Evolutionary conservation across 2,797 vertebrate species (phyloP).

Genomic region (Acipenser oxyrinchus): DNA sequence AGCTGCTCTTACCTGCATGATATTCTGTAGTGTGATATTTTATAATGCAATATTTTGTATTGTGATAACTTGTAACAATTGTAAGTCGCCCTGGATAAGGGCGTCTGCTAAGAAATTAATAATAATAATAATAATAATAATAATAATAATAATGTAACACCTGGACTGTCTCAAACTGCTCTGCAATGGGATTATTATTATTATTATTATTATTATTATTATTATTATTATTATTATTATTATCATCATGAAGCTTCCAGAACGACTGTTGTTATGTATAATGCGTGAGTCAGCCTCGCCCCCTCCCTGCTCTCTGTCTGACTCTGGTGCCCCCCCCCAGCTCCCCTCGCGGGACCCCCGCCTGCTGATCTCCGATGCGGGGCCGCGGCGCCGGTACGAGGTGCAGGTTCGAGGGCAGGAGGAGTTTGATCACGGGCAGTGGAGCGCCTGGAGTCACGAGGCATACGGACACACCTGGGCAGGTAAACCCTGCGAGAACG

Average conservation of each 20-base stretch:
- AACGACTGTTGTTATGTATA: background rate
- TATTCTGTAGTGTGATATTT: too few relatives aligned
- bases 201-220: too few relatives aligned
- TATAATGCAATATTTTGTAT: too few relatives aligned
- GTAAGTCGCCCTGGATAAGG: too few relatives aligned
- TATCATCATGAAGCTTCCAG: background rate
- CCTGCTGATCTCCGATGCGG: slow-evolving; percentile 51
- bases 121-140: too few relatives aligned
- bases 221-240: too few relatives aligned
- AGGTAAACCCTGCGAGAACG: slow-evolving; percentile 42
- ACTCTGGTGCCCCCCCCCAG: slow-evolving; percentile 18
- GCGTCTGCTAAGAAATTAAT: too few relatives aligned
- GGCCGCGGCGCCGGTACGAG: slow-evolving; percentile 45
- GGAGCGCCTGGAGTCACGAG: slow-evolving; percentile 76
- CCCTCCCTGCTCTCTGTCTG: background rate
- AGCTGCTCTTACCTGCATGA: too few relatives aligned
- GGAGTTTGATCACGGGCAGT: slow-evolving; percentile 58
- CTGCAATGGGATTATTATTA: too few relatives aligned
- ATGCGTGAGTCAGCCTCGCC: background rate
- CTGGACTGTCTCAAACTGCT: too few relatives aligned
- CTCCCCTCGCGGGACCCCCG: rapidly evolving
- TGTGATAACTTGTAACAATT: too few relatives aligned
- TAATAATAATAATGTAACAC: too few relatives aligned
- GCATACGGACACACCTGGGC: slow-evolving; percentile 58
- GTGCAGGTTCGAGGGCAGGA: slow-evolving; percentile 67